These are phyloP conservation scores for Trinectes maculatus DNA, from an alignment of 2,113 vertebrate species.

Conservation along the genomic window DNA sequence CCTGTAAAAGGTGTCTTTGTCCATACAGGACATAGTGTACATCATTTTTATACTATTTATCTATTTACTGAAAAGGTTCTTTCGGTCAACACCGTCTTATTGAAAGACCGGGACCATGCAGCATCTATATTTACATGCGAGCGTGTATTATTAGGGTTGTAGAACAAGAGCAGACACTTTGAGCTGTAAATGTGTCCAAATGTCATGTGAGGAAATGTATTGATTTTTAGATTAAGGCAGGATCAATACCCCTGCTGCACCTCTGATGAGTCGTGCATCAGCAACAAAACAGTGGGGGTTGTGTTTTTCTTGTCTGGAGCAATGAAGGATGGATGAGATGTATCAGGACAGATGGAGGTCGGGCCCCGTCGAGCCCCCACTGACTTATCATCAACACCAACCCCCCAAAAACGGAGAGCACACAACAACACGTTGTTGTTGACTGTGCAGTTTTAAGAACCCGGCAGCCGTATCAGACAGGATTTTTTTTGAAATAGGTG, in stretches of 20 bases:
- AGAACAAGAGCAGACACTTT: neutral
- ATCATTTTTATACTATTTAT: neutral
- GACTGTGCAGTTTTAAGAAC: too few species aligned
- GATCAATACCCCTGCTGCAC: constrained; percentile 44
- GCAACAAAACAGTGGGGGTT: neutral
- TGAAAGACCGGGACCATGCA: too few species aligned
- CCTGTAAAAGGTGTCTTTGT: neutral
- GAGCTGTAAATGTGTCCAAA: constrained; percentile 25
- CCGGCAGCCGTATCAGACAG: too few species aligned
- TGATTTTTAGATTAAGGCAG: constrained; percentile 39
- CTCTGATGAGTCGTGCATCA: constrained; percentile 32
- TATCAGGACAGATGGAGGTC: too few species aligned
- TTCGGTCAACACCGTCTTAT: too few species aligned
- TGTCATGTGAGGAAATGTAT: constrained; percentile 19
- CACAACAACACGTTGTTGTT: too few species aligned
- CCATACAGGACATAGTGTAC: neutral
- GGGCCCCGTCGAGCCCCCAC: too few species aligned
- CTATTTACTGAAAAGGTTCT: neutral
- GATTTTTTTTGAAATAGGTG: too few species aligned
- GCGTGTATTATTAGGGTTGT: neutral
- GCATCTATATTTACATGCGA: neutral
- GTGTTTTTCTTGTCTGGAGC: too few species aligned
- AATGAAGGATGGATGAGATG: too few species aligned
- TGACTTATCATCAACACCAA: too few species aligned
- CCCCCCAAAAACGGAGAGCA: too few species aligned